Evolutionary conservation across 2,113 vertebrate genomes (phyloP).

Genomic region (Galemys pyrenaicus): DNA sequence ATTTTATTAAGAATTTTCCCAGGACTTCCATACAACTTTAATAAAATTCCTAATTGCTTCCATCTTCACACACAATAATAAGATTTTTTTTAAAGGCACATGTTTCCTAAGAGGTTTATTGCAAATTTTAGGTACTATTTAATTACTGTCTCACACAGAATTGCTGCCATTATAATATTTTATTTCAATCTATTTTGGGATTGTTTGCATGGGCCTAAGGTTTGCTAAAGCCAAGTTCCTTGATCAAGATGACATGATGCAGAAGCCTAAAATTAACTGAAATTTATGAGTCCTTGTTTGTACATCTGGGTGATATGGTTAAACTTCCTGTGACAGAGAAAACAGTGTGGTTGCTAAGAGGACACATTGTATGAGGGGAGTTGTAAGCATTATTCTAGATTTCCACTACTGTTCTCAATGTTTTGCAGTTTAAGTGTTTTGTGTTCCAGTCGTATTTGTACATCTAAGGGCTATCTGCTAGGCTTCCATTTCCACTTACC

Average conservation of each 20-base stretch:
- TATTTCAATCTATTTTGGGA: background rate
- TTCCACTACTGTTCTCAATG: background rate
- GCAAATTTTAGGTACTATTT: background rate
- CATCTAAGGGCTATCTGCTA: background rate
- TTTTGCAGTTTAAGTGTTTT: background rate
- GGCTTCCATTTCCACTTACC: background rate
- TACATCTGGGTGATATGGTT: background rate
- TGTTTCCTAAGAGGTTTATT: background rate
- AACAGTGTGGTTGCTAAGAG: background rate
- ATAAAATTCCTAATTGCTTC: background rate
- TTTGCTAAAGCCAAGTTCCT: background rate
- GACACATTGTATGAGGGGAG: too few species aligned
- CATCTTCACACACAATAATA: constrained; percentile 2
- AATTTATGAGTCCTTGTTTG: background rate
- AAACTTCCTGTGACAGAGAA: background rate
- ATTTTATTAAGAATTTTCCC: constrained; percentile 38
- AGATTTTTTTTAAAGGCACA: constrained; percentile 3
- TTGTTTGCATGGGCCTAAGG: background rate
- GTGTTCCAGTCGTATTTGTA: background rate
- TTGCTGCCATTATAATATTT: background rate
- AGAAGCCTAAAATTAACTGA: background rate
- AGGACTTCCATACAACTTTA: background rate
- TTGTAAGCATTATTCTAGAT: background rate
- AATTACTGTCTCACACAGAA: background rate
- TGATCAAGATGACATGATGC: background rate